phyloP scores from a whole-genome alignment of 2,888 invertebrate species.

The Ischnus inquisitorius region DNA sequence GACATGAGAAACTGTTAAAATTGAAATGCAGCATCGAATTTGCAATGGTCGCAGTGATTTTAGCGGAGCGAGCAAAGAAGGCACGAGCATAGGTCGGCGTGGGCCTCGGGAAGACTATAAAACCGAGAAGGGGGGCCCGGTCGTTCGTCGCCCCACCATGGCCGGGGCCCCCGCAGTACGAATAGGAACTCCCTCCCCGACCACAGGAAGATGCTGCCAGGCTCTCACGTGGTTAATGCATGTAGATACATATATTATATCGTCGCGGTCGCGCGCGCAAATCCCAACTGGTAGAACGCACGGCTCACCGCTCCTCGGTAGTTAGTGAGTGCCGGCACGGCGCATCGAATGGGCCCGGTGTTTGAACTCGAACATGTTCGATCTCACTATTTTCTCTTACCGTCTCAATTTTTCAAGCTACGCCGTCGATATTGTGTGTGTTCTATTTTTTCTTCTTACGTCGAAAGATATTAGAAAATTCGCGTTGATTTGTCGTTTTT shows the following conservation, averaged over 20 bases:
- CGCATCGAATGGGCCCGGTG: constrained; percentile 63
- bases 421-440: background rate
- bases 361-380: constrained; percentile 25
- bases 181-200: constrained; percentile 31
- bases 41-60: constrained; percentile 25
- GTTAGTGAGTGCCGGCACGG: constrained; percentile 80
- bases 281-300: constrained; percentile 75
- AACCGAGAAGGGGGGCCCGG: constrained; percentile 51
- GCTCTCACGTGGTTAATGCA: constrained; percentile 79
- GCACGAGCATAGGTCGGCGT: constrained; percentile 44
- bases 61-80: constrained; percentile 33
- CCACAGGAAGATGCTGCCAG: constrained; percentile 69
- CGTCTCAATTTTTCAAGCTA: background rate
- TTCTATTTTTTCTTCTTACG: background rate
- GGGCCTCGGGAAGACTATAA: constrained; percentile 60
- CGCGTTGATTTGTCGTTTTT: background rate
- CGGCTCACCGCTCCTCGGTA: constrained; percentile 77
- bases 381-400: background rate
- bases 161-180: constrained; percentile 47
- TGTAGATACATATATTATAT: constrained; percentile 81
- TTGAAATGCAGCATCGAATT: constrained; percentile 47
- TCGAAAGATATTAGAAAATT: background rate
- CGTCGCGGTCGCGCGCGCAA: constrained; percentile 75
- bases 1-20: background rate
- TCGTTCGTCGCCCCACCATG: constrained; percentile 41